phyloP scores from a whole-genome alignment of 2,113 vertebrate species.

The Prionailurus bengalensis region DNA sequence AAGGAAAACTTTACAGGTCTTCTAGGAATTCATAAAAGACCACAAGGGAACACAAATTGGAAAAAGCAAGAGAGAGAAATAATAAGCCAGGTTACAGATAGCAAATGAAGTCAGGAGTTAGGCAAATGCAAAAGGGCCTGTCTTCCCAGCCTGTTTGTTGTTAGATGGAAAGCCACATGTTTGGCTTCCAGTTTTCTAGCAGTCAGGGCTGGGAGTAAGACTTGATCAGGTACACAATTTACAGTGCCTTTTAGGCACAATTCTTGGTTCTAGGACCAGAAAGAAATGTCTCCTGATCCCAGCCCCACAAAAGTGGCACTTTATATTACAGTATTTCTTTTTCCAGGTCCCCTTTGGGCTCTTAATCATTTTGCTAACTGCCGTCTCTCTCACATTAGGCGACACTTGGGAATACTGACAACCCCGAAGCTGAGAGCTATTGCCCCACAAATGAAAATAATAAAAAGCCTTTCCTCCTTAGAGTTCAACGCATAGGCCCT shows the following conservation, averaged over 20 bases:
- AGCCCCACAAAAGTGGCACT: background rate
- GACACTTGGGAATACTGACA: background rate
- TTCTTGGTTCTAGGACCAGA: constrained; percentile 30
- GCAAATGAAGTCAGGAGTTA: background rate
- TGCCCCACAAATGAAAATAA: background rate
- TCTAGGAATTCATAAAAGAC: background rate
- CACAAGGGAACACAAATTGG: constrained; percentile 39
- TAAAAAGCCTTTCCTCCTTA: background rate
- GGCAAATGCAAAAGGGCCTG: background rate
- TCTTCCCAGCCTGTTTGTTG: background rate
- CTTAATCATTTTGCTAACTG: constrained; percentile 35
- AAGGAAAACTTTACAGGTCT: constrained; percentile 33
- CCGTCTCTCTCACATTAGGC: background rate
- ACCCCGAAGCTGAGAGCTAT: background rate
- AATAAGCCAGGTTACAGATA: background rate
- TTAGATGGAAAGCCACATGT: too few species aligned
- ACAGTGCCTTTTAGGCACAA: background rate
- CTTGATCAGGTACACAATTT: background rate
- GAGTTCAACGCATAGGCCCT: background rate
- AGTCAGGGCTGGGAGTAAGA: background rate
- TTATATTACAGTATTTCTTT: background rate
- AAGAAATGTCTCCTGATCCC: constrained; percentile 21
- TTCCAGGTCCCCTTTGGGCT: background rate
- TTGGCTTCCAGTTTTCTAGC: background rate
- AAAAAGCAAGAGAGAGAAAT: constrained; percentile 14